Percentiles rank a stretch among this genome's conserved stretches.
phyloP scores from a whole-genome alignment of 2,797 vertebrate genomes.

The Argyrosomus regius region DNA sequence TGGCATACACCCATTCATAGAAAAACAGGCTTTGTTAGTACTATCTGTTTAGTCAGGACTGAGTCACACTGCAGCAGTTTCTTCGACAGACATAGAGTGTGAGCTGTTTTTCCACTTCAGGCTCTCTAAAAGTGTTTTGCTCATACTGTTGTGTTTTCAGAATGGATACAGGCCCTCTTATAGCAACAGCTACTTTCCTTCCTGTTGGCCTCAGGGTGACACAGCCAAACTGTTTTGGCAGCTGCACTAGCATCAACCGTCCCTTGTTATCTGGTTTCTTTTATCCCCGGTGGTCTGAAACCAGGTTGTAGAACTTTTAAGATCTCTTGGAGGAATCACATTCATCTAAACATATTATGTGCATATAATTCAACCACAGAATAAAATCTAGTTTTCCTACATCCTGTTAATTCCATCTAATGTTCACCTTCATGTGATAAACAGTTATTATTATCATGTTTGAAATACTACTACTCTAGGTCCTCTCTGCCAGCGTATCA shows the following conservation, averaged over 20 bases:
- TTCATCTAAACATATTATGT: neutral
- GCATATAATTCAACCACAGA: neutral
- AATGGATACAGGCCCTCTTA: neutral
- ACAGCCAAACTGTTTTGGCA: neutral
- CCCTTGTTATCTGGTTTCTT: neutral
- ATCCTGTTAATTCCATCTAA: neutral
- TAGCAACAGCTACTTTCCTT: conserved; percentile 16
- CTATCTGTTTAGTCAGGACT: conserved; percentile 29
- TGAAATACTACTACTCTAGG: neutral
- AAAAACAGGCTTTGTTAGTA: conserved; percentile 16
- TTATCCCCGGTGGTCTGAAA: conserved; percentile 1
- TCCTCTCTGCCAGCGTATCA: neutral
- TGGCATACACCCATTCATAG: conserved; percentile 21
- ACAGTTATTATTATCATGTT: neutral
- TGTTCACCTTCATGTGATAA: neutral
- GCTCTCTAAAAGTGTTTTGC: conserved; percentile 8
- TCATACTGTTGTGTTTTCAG: neutral
- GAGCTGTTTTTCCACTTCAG: conserved; percentile 1
- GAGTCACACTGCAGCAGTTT: conserved; percentile 45
- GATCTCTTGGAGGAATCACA: neutral
- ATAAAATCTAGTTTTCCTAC: neutral
- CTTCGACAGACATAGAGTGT: neutral
- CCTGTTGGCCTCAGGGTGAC: conserved; percentile 5
- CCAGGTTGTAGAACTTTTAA: neutral
- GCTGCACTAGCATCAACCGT: neutral